Evolutionary conservation across 2,113 vertebrate species (phyloP), one percentile per base, ranked within the genome.

Genomic region (Catharus bicknelli): DNA sequence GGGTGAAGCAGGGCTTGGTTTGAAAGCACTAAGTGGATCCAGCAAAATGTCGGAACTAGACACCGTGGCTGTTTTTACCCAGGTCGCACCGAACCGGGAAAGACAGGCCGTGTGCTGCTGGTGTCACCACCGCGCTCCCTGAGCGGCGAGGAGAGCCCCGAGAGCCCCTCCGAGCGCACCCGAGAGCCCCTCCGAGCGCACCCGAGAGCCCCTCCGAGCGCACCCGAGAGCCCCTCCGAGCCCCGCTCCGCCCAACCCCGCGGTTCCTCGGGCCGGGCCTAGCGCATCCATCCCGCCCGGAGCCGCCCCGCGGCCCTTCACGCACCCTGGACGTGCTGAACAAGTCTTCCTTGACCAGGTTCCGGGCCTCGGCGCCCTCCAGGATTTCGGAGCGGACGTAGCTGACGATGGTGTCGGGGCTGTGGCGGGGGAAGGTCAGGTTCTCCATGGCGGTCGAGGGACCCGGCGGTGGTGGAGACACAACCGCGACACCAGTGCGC

Each of bases 301-400:
- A 64, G 36, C 32, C 21, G 10, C 21, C 32, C 51, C 32, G 51
- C 75, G 11, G 14, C 34, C 18, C 32, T 43, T 30, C 38, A 17
- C 93, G 57, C 94, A 98, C 98, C 98, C 98, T 98, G 1, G 98
- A 91, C 30, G 1, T 72, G 2, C 98, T 97, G 58, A 96, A 96
- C 45, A 99, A 55, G 27, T 99, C 98, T 53, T 79, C 70, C 88
- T 98, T 99, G 1, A 80, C 95, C 11, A 99, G 97, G 25, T 97
- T 97, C 20, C 98, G 98, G 0, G 98, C 97, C 72, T 99, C 98
- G 17, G 98, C 95, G 0, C 97, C 97, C 1, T 84, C 81, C 17
- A 99, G 95, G 58, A 98, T 86, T 26, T 98, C 97, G 6, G 83
- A 94, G 36, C 98, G 97, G 64, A 97, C 98, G 75, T 98, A 98